phyloP scores from a whole-genome alignment of 2,797 vertebrate species.

The Dermochelys coriacea region DNA sequence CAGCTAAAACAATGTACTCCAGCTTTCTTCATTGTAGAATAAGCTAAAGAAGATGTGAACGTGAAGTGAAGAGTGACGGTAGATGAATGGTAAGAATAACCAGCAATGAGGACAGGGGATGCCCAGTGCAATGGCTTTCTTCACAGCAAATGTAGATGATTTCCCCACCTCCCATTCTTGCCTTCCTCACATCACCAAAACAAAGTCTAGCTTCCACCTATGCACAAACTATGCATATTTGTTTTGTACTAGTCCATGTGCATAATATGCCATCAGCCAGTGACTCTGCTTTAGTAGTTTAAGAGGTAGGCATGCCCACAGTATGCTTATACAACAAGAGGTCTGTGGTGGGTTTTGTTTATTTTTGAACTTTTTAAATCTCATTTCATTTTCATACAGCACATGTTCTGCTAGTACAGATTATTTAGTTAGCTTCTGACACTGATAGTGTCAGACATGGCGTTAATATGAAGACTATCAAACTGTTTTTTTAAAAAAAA shows the following conservation, averaged over 20 bases:
- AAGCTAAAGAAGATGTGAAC: not conserved
- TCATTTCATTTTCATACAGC: not conserved
- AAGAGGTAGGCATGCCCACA: accelerated
- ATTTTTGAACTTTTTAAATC: not conserved
- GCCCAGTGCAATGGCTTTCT: not conserved
- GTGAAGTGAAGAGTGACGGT: not conserved
- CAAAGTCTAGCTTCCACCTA: accelerated
- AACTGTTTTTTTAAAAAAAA: not conserved
- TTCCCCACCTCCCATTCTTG: not conserved
- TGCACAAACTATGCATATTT: not conserved
- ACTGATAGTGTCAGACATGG: not conserved
- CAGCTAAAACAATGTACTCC: not conserved
- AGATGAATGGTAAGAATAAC: not conserved
- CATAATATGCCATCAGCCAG: not conserved
- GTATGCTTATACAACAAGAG: not conserved
- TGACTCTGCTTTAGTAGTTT: not conserved
- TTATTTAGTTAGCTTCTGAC: not conserved
- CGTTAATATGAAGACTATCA: not conserved
- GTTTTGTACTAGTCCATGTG: not conserved
- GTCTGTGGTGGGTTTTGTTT: not conserved
- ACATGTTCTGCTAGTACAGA: not conserved
- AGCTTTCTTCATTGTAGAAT: not conserved
- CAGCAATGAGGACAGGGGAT: accelerated
- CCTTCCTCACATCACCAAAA: not conserved
- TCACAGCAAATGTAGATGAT: accelerated